Evolutionary conservation across 2,888 invertebrate genomes (phyloP).

Genomic region (Coenonympha glycerion): DNA sequence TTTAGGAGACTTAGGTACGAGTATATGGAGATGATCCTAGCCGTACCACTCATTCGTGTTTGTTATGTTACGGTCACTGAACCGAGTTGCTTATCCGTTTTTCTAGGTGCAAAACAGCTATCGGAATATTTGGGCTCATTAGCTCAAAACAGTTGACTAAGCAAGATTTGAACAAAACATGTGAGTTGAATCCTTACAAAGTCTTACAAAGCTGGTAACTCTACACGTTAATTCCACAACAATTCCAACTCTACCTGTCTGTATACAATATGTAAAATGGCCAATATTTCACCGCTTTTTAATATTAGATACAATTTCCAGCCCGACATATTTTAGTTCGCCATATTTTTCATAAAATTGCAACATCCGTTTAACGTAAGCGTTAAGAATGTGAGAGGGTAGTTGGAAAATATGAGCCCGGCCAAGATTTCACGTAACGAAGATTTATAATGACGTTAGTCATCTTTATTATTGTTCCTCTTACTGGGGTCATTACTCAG

Average conservation of each 20-base stretch:
- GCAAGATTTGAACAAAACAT: no score
- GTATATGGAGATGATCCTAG: no score
- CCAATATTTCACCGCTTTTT: conserved; percentile 16
- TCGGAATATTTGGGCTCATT: no score
- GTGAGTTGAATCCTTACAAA: no score
- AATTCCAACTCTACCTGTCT: background rate
- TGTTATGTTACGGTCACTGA: no score
- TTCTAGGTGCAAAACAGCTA: background rate
- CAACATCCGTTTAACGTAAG: conserved; percentile 59
- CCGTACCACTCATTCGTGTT: no score
- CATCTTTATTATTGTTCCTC: conserved; percentile 34
- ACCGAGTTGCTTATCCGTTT: no score
- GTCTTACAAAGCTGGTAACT: background rate
- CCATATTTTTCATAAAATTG: conserved; percentile 56
- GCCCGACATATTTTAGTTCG: conserved; percentile 41
- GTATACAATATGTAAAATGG: no score
- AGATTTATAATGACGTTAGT: conserved; percentile 59
- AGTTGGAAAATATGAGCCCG: conserved; percentile 58
- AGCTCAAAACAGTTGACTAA: no score
- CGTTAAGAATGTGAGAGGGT: conserved; percentile 56
- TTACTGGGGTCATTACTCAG: background rate
- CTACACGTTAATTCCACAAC: no score
- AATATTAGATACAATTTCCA: conserved; percentile 18
- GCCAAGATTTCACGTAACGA: conserved; percentile 56
- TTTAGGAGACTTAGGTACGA: no score